phyloP scores from a whole-genome alignment of 2,888 invertebrate species.

The Trissolcus japonicus region DNA sequence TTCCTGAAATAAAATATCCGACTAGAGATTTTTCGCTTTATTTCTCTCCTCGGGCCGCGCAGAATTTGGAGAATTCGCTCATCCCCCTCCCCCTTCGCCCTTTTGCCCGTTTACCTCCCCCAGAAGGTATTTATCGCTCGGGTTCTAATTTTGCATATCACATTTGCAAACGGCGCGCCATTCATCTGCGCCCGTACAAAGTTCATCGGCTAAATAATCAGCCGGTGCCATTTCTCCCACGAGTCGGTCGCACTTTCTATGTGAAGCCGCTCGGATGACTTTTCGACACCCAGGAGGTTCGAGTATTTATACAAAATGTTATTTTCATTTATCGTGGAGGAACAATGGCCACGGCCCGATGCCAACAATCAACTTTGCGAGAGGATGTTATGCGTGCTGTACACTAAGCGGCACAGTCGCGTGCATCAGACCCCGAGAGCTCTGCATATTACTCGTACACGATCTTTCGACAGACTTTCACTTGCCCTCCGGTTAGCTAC shows the following conservation, averaged over 20 bases:
- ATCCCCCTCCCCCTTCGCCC: too few species aligned
- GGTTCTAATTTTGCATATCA: too few species aligned
- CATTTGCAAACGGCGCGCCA: background rate
- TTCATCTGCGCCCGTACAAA: background rate
- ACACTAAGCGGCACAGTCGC: conserved; percentile 24
- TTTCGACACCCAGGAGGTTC: background rate
- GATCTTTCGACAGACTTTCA: conserved; percentile 69
- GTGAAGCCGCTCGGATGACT: background rate
- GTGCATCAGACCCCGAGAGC: conserved; percentile 43
- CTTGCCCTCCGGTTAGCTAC: conserved; percentile 68
- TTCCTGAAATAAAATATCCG: conserved; percentile 27
- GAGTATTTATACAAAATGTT: background rate
- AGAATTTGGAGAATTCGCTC: background rate
- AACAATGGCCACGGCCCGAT: conserved; percentile 27
- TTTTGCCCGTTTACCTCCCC: too few species aligned
- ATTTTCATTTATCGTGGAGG: conserved; percentile 8
- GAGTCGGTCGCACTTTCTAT: conserved; percentile 3
- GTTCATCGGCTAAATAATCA: conserved; percentile 4
- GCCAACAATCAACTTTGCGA: conserved; percentile 20
- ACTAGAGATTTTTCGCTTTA: conserved; percentile 1
- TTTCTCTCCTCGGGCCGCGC: background rate
- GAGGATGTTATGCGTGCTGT: conserved; percentile 42
- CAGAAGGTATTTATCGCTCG: too few species aligned
- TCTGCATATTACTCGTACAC: conserved; percentile 59
- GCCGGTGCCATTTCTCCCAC: conserved; percentile 4